phyloP scores from a whole-genome alignment of 2,888 invertebrate genomes.

The Smittia sp. region DNA sequence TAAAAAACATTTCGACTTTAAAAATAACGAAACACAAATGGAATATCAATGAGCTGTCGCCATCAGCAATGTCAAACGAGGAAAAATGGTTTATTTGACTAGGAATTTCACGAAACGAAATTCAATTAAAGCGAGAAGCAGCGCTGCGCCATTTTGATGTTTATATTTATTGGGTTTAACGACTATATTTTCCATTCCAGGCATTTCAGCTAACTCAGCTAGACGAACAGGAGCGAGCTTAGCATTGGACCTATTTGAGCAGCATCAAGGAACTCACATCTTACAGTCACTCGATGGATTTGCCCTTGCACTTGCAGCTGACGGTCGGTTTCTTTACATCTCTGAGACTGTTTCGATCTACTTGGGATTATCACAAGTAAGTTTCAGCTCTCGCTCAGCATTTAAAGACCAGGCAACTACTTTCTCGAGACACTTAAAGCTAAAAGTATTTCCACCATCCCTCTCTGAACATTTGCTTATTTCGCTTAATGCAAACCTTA shows the following conservation, averaged over 20 bases:
- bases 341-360: slow-evolving; percentile 99
- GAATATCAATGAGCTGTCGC: slow-evolving; percentile 13
- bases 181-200: slow-evolving; percentile 56
- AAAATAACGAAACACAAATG: slow-evolving; percentile 31
- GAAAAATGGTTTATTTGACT: slow-evolving; percentile 29
- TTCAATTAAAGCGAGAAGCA: background rate
- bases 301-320: slow-evolving; percentile 90
- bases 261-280: slow-evolving; percentile 96
- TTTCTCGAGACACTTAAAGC: background rate
- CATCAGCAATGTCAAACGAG: background rate
- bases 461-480: background rate
- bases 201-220: slow-evolving; percentile 67
- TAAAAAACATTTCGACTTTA: slow-evolving; percentile 28
- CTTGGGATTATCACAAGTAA: slow-evolving; percentile 97
- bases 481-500: background rate
- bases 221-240: slow-evolving; percentile 70
- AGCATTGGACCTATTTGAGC: slow-evolving; percentile 88
- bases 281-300: slow-evolving; percentile 97
- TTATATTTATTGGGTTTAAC: background rate
- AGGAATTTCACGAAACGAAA: slow-evolving; percentile 1
- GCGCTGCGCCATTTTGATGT: slow-evolving; percentile 23
- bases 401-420: background rate
- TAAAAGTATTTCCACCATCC: background rate
- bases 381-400: too few relatives aligned
- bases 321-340: slow-evolving; percentile 97